These are phyloP conservation scores for Eclectus roratus DNA, from an alignment of 2,113 vertebrate species.

Conservation along the genomic window DNA sequence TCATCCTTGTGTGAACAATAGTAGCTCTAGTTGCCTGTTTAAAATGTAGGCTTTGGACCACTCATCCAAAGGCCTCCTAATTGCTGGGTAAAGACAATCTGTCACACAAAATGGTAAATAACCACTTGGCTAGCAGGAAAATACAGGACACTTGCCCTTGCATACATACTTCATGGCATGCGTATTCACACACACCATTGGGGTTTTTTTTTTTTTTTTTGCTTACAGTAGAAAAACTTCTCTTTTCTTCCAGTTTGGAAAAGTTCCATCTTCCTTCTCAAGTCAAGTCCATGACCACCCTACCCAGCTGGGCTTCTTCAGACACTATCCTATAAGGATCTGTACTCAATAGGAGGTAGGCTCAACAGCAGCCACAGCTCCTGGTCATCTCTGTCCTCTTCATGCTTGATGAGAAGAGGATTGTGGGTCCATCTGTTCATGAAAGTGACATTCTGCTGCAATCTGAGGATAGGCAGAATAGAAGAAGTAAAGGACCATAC, in stretches of 20 bases:
- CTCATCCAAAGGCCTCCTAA: neutral
- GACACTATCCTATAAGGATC: slow-evolving; percentile 26
- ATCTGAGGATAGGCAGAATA: neutral
- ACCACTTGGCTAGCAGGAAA: neutral
- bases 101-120: neutral
- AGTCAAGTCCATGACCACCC: neutral
- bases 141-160: neutral
- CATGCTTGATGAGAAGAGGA: neutral
- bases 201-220: neutral
- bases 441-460: neutral
- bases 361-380: neutral
- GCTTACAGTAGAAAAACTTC: neutral
- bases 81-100: neutral
- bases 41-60: neutral
- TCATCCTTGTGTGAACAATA: neutral
- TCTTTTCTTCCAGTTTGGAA: neutral
- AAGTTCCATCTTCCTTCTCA: neutral
- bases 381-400: neutral
- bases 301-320: neutral
- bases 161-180: accelerated
- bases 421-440: neutral
- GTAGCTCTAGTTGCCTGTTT: neutral
- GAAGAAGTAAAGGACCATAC: neutral
- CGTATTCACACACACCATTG: neutral
- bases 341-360: neutral